Conservation (phyloP, 2,888 invertebrate genomes). For the Agelastica alni region DNA sequence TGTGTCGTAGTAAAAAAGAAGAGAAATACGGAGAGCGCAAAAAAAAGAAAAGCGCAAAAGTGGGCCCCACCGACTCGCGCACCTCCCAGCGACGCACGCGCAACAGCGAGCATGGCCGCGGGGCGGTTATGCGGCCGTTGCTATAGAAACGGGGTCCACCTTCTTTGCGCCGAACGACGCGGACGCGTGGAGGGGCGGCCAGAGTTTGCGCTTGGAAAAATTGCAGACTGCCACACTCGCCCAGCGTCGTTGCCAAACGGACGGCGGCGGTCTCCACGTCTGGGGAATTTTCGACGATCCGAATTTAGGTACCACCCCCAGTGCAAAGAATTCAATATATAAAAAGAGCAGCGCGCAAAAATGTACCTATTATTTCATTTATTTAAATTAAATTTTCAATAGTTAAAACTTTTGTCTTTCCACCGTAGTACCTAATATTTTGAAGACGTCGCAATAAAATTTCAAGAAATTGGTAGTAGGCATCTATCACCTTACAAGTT, state of each 20-base stretch:
- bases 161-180: constrained; percentile 20
- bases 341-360: too few species aligned
- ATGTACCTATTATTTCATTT: too few species aligned
- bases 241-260: not conserved
- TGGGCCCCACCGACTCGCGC: constrained; percentile 44
- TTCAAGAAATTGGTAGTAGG: too few species aligned
- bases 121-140: constrained; percentile 59
- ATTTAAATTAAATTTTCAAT: too few species aligned
- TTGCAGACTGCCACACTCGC: not conserved
- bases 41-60: constrained; percentile 35
- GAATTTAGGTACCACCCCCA: too few species aligned
- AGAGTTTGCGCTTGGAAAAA: constrained; percentile 26
- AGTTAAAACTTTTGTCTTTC: too few species aligned
- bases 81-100: constrained; percentile 48
- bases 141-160: constrained; percentile 52
- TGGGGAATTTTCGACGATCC: constrained; percentile 16
- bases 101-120: constrained; percentile 54
- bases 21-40: constrained; percentile 25
- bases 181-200: constrained; percentile 2
- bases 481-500: too few species aligned
- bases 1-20: constrained; percentile 30
- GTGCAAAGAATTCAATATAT: too few species aligned
- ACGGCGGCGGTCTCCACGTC: constrained; percentile 1
- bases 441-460: too few species aligned
- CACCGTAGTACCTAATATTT: too few species aligned